Evolutionary conservation across 2,888 invertebrate species (phyloP).

Genomic region (Lepeophtheirus nordmannii): DNA sequence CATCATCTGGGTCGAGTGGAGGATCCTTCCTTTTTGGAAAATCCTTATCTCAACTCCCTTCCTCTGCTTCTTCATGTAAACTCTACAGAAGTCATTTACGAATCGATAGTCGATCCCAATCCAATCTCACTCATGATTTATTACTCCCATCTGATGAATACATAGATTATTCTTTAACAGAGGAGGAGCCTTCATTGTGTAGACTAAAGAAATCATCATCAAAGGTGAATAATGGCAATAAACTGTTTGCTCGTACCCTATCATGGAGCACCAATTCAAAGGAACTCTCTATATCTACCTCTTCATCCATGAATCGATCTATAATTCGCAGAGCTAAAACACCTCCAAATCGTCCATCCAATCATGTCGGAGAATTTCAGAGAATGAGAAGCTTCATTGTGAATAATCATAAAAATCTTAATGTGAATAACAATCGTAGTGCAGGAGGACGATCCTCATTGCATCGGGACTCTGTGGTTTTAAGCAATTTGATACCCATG

Average conservation of each 20-base stretch:
- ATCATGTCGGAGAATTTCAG: constrained; percentile 11
- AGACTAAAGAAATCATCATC: neutral
- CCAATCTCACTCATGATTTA: constrained; percentile 46
- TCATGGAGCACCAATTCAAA: constrained; percentile 15
- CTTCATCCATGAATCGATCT: neutral
- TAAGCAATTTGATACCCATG: neutral
- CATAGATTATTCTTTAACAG: constrained; percentile 23
- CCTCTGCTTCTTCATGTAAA: neutral
- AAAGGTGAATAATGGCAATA: neutral
- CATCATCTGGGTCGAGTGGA: neutral
- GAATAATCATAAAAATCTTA: neutral
- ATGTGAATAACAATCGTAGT: neutral
- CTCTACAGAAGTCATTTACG: constrained; percentile 5
- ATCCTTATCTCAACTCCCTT: neutral
- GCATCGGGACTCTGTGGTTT: neutral
- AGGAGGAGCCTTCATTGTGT: neutral
- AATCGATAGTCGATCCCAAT: constrained; percentile 13
- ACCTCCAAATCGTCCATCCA: constrained; percentile 11
- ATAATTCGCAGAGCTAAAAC: neutral
- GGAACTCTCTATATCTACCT: neutral
- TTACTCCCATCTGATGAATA: constrained; percentile 46
- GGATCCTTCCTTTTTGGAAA: neutral
- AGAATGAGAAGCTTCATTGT: constrained; percentile 9
- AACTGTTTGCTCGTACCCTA: neutral
- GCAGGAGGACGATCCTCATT: neutral